Conservation (phyloP, 2,113 vertebrate species). For the Halichoerus grypus region DNA sequence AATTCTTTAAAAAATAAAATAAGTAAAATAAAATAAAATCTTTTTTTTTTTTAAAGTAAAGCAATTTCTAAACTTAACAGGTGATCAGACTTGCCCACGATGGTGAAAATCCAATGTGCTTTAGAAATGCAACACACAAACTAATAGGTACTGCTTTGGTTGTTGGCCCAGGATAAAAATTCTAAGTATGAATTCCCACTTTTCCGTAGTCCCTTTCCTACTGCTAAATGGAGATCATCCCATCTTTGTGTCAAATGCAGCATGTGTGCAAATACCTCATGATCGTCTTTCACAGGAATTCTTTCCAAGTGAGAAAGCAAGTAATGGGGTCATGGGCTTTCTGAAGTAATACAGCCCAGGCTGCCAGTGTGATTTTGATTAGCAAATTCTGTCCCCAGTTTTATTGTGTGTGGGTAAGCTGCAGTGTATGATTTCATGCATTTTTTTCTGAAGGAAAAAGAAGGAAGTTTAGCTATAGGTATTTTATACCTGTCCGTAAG, state of each 20-base stretch:
- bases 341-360: constrained; percentile 44
- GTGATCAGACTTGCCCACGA: not conserved
- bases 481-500: not conserved
- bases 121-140: not conserved
- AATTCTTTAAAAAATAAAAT: not conserved
- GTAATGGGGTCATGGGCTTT: constrained; percentile 24
- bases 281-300: constrained; percentile 70
- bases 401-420: not conserved
- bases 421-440: not conserved
- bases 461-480: not conserved
- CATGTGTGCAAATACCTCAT: constrained; percentile 40
- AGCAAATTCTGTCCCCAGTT: constrained; percentile 49
- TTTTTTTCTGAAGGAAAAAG: constrained; percentile 13
- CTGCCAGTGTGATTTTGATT: constrained; percentile 68
- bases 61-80: not conserved
- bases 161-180: not conserved
- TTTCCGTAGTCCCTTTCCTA: not conserved
- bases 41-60: not conserved
- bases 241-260: constrained; percentile 20
- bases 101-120: not conserved
- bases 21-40: not conserved
- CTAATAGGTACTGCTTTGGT: not conserved
- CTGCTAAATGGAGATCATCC: constrained; percentile 20
- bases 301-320: constrained; percentile 72
- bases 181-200: not conserved